Evolutionary conservation across 2,888 invertebrate species (phyloP), one percentile per base, ranked within the genome.

Genomic region (Callyntrura sp.): DNA sequence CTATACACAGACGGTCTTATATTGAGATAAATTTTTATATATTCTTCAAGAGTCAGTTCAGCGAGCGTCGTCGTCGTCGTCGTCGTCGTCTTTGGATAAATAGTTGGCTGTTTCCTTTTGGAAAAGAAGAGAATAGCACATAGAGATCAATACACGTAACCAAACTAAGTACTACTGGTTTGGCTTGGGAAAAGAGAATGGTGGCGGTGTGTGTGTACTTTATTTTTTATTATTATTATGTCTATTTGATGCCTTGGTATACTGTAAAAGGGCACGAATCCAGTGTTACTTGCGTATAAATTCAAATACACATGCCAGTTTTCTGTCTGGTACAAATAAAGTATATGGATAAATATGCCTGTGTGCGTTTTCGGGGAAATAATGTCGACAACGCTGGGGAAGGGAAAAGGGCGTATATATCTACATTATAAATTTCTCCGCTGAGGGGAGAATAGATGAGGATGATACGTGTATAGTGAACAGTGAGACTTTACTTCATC

Each of bases 381-480:
- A 90, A 90, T 86, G 65, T 70, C 60, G 28, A 88, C 83, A 88
- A 70, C 70, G 70, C 70, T 73, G 60, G 65, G 55, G 70, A 81
- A 76, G 73, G 86, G 65, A 82, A 86, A 90, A 79, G 83, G 90
- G 90, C 86, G 86, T 81, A 51, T 70, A 68, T 85, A 82, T 86
- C 43, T 76, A 79, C 35, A 65, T 85, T 73, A 90, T 90, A 81
- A 86, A 83, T 90, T 90, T 90, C 62, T 78, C 85, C 83, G 11
- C 51, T 51, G 84, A 78, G 68, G 48, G 57, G 79, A 85, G 89
- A 89, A n/a, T n/a, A n/a, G 35, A 35, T 84, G 84, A 6, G 6
- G 35, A 35, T 35, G 85, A 89, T 90, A 89, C 62, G 60, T 76
- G 60, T 60, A 6, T 35, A 35, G 25, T 62, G 35, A 28, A 65